Evolutionary conservation across 2,113 vertebrate species (phyloP), one percentile per base, ranked within the genome.

Genomic region (Origma solitaria): DNA sequence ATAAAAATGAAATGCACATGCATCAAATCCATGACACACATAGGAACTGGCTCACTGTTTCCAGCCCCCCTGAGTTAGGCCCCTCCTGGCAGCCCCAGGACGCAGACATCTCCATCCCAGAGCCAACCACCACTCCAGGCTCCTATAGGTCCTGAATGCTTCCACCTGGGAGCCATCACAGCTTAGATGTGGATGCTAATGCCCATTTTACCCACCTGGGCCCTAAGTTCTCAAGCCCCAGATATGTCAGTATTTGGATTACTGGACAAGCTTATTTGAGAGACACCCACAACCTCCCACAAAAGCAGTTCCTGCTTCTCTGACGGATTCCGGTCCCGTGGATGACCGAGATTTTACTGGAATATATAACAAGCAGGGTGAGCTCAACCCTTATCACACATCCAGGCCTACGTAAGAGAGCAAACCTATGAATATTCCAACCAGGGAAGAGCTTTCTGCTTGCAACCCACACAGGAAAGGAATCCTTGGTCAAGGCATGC

Each of bases 371-470:
- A 86, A 73, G 82, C 71, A 93, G 86, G 23, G 58, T 15, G 15
- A 83, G 37, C n/a, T 88, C 58, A 90, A 83, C 50, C 92, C 72
- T 58, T 77, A 88, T 28, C 80, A 80, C 71, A 93, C 82, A 61
- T 85, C 57, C 82, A 72, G 93, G 56, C 80, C 91, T 57, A 88
- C 68, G 15, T 69, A 86, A 88, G 56, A 75, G 60, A 89, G 72
- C 56, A 91, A 94, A 88, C 54, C 62, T 45, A 70, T 60, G 85
- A 90, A 92, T 92, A 96, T 73, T 88, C 79, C 90, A 94, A 35
- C 64, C 54, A 88, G 24, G 21, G 15, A 89, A 79, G 86, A 92
- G 54, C 58, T 54, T 81, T 86, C 77, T 79, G 51, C 60, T 54
- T 88, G 57, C 76, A 94, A 21, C 64, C 86, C 76, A 88, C 82